A percentile compares a stretch with the other conserved stretches of the same genome.
Evolutionary conservation across 2,888 invertebrate species (phyloP).

Genomic region (Mythimna impura): DNA sequence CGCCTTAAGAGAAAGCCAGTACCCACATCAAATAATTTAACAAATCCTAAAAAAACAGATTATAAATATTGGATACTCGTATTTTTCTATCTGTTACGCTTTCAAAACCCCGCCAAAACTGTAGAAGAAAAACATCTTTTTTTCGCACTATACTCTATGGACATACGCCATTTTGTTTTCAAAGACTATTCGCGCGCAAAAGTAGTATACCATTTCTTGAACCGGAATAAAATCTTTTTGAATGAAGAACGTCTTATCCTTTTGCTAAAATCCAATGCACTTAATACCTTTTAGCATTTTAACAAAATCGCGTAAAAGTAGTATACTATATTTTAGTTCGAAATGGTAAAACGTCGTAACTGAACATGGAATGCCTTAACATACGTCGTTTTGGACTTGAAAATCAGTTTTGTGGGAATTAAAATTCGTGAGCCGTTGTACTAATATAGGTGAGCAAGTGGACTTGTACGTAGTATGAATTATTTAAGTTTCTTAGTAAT

Average conservation of each 20-base stretch:
- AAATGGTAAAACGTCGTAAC: slow-evolving; percentile 70
- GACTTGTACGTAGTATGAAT: slow-evolving; percentile 56
- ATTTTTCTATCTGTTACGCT: slow-evolving; percentile 68
- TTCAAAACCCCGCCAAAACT: slow-evolving; percentile 69
- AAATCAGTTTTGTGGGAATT: slow-evolving; percentile 21
- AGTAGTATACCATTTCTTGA: slow-evolving; percentile 82
- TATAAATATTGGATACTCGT: slow-evolving; percentile 73
- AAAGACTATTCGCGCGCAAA: slow-evolving; percentile 55
- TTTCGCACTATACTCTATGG: slow-evolving; percentile 2
- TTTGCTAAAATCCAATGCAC: slow-evolving; percentile 53
- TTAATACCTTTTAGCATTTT: slow-evolving; percentile 69
- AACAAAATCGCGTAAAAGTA: slow-evolving; percentile 74
- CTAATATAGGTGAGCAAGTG: slow-evolving; percentile 61
- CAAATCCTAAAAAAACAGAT: slow-evolving; percentile 39
- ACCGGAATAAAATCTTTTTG: slow-evolving; percentile 70
- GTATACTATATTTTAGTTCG: slow-evolving; percentile 79
- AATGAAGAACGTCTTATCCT: slow-evolving; percentile 73
- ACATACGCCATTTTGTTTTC: slow-evolving; percentile 68
- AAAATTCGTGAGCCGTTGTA: slow-evolving; percentile 51
- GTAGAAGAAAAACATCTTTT: slow-evolving; percentile 46
- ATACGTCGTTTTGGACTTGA: slow-evolving; percentile 60
- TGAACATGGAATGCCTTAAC: slow-evolving; percentile 20
- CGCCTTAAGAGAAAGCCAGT: slow-evolving; percentile 24
- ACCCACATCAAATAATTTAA: slow-evolving; percentile 22
- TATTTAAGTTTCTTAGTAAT: slow-evolving; percentile 18